Percentiles rank a stretch among this genome's conserved stretches.
Conservation (phyloP, 1,140 invertebrate species). For the Ceratosolen solmsi region DNA sequence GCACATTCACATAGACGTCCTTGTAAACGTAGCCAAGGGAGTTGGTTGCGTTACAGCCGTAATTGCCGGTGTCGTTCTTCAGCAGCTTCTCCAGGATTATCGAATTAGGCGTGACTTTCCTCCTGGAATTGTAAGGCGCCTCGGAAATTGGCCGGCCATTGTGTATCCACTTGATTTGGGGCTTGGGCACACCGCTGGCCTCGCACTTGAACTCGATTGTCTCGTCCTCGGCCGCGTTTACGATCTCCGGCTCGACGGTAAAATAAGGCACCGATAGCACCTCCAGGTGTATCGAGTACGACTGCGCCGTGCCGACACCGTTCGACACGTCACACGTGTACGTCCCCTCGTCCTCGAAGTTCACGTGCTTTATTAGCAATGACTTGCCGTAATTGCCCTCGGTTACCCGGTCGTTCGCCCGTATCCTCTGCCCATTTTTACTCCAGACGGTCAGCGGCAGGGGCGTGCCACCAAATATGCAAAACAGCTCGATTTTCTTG, state of each 20-base stretch:
- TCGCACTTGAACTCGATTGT: constrained; percentile 89
- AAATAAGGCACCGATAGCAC: constrained; percentile 93
- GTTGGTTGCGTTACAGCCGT: constrained; percentile 99
- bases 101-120: constrained; percentile 80
- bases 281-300: constrained; percentile 87
- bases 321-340: constrained; percentile 95
- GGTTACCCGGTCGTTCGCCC: constrained; percentile 82
- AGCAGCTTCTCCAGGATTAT: constrained; percentile 88
- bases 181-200: constrained; percentile 90
- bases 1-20: constrained; percentile 97
- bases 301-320: constrained; percentile 87
- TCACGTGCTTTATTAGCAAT: constrained; percentile 87
- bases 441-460: constrained; percentile 88
- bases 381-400: constrained; percentile 95
- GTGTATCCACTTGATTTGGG: constrained; percentile 96
- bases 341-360: constrained; percentile 88
- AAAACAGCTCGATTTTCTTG: constrained; percentile 86
- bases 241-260: constrained; percentile 90
- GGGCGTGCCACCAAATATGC: constrained; percentile 93
- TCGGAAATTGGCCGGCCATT: constrained; percentile 92
- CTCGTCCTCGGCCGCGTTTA: constrained; percentile 93
- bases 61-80: constrained; percentile 96
- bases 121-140: constrained; percentile 82
- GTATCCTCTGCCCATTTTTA: constrained; percentile 82
- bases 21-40: constrained; percentile 98